Base-by-base conservation (phyloP, 92 coral and sea anemone genomes). In the Meandrina meandrites region DNA sequence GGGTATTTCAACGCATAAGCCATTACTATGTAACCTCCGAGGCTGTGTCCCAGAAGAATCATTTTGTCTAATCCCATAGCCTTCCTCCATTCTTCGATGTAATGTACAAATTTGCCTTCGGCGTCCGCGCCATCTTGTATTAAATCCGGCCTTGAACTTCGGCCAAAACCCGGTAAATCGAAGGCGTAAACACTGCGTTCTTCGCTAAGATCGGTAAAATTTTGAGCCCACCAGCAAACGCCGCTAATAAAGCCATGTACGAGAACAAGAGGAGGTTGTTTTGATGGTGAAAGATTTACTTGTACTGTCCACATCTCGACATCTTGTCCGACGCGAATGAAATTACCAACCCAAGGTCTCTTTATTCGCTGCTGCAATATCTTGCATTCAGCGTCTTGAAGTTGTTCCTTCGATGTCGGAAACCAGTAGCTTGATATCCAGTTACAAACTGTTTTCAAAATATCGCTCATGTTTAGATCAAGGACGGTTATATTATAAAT, bases 151-250 rank as follows among this genome's bases (percentile, higher is more conserved):
- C 98, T 86, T 19, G 99, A 97, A 87, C 98, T 97, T 47, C 99
- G 97, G 13, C 98, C 99, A 88, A 97, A 97, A 5, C 99, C 99
- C 5, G 99, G 99, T 88, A 97, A 84, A 88, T 97, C 99, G 80
- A 97, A 88, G 50, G 98, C 99, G 79, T 95, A 97, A 1, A 97
- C 98, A 47, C 96, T 92, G 32, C 94, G 92, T 58, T 91, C 93
- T 69, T 89, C 89, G 79, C 97, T 94, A 81, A 97, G 83, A 42
- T 73, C 86, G 84, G 89, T 91, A 66, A 90, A 93, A 68, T 92
- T 97, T 68, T 95, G 93, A 16, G 87, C 93, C 94, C 96, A 97
- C 94, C 96, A 97, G 82, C 98, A 95, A 40, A 97, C 94, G 12
- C 99, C 99, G 58, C 97, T 92, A 19, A 91, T 92, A 34, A 97